Conservation (phyloP, 2,113 vertebrate species). For the Periophthalmodon schlosseri region DNA sequence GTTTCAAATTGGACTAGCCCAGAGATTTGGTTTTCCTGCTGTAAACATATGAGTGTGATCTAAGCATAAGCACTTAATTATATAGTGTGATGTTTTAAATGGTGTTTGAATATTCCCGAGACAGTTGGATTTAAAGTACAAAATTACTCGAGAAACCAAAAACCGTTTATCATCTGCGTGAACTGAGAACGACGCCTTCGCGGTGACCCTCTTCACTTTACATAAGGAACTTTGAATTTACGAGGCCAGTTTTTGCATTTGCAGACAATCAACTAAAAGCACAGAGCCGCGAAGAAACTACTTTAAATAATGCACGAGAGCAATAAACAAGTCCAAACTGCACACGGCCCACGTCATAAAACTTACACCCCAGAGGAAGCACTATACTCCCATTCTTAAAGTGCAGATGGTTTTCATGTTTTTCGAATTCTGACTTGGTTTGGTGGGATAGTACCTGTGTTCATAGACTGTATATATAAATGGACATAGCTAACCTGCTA, state of each 20-base stretch:
- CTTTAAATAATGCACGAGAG: background rate
- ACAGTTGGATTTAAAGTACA: background rate
- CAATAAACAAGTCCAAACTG: background rate
- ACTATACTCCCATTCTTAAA: too few relatives aligned
- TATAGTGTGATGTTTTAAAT: background rate
- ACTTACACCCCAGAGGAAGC: too few relatives aligned
- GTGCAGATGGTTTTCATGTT: too few relatives aligned
- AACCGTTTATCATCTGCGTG: background rate
- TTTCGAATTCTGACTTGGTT: too few relatives aligned
- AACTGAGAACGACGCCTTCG: background rate
- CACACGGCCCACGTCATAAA: background rate
- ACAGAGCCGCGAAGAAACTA: background rate
- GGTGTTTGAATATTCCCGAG: background rate
- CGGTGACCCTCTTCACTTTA: too few relatives aligned
- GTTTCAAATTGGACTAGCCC: too few relatives aligned
- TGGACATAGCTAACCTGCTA: too few relatives aligned
- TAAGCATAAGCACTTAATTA: background rate
- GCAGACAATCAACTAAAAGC: constrained; percentile 7
- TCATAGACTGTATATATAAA: too few relatives aligned
- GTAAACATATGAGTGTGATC: too few relatives aligned
- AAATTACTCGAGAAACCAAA: background rate
- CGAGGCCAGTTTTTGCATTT: background rate
- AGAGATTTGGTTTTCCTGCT: too few relatives aligned
- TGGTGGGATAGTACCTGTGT: too few relatives aligned
- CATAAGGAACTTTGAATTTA: background rate